Evolutionary conservation across 2,888 invertebrate genomes (phyloP).

Genomic region (Temnothorax rugatulus): DNA sequence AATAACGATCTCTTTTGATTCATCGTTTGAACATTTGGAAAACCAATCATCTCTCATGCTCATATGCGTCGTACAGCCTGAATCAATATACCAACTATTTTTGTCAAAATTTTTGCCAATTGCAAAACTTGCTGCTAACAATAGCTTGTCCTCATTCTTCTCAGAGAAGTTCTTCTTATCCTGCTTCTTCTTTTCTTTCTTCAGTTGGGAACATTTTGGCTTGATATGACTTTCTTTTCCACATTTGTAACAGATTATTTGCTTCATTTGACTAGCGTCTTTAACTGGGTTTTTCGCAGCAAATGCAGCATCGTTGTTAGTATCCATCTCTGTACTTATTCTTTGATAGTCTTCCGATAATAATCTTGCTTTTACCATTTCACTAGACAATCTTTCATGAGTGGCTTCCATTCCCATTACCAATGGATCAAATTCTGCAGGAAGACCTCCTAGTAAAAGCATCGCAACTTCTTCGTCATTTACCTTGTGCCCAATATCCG

Average conservation of each 20-base stretch:
- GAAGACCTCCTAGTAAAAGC: not conserved
- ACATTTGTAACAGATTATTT: not conserved
- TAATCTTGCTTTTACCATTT: not conserved
- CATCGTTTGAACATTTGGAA: not conserved
- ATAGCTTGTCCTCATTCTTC: not conserved
- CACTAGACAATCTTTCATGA: not conserved
- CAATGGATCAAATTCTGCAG: not conserved
- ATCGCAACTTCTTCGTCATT: conserved; percentile 15
- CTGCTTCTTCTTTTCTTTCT: not conserved
- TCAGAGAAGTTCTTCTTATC: not conserved
- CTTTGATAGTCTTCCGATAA: not conserved
- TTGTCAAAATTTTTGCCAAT: not conserved
- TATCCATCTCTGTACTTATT: not conserved
- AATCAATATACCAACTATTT: conserved; percentile 1
- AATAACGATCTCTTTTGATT: not conserved
- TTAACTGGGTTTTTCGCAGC: not conserved
- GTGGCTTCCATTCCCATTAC: not conserved
- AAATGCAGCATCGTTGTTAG: not conserved
- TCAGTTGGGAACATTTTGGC: not conserved
- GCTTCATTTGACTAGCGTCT: not conserved
- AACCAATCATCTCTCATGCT: not conserved
- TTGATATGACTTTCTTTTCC: not conserved
- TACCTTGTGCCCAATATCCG: not conserved
- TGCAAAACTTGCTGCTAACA: not conserved
- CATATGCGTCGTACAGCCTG: not conserved